phyloP scores from a whole-genome alignment of 2,888 invertebrate species.

The Cloeon dipterum region DNA sequence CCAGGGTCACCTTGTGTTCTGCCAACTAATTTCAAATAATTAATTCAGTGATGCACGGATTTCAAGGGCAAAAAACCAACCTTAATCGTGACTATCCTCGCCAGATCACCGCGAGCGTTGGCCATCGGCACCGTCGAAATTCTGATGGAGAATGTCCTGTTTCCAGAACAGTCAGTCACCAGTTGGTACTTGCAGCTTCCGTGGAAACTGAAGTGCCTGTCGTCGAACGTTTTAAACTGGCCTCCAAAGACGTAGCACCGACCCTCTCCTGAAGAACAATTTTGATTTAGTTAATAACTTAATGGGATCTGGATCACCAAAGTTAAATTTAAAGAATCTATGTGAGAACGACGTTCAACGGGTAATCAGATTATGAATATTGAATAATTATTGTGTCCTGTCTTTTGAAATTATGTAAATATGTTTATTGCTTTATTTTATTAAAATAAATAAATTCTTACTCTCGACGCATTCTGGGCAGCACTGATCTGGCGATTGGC shows the following conservation, averaged over 20 bases:
- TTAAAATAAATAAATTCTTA: background rate
- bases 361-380: no score
- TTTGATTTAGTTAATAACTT: no score
- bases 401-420: no score
- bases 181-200: conserved; percentile 83
- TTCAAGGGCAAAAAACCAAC: conserved; percentile 13
- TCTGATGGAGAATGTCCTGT: conserved; percentile 56
- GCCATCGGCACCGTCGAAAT: conserved; percentile 72
- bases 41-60: no score
- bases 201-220: conserved; percentile 80
- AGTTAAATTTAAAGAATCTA: background rate
- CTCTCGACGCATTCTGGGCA: background rate
- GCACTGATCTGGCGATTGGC: background rate
- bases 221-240: conserved; percentile 88
- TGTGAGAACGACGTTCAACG: no score
- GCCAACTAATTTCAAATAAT: conserved; percentile 32
- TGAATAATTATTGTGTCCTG: no score
- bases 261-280: conserved; percentile 37
- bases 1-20: conserved; percentile 54
- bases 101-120: conserved; percentile 69
- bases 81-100: conserved; percentile 65
- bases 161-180: conserved; percentile 45
- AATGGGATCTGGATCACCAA: no score
- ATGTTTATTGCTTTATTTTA: no score
- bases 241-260: conserved; percentile 88